Base-by-base conservation (phyloP, 2,888 invertebrate genomes). In the Notodonta ziczac region DNA sequence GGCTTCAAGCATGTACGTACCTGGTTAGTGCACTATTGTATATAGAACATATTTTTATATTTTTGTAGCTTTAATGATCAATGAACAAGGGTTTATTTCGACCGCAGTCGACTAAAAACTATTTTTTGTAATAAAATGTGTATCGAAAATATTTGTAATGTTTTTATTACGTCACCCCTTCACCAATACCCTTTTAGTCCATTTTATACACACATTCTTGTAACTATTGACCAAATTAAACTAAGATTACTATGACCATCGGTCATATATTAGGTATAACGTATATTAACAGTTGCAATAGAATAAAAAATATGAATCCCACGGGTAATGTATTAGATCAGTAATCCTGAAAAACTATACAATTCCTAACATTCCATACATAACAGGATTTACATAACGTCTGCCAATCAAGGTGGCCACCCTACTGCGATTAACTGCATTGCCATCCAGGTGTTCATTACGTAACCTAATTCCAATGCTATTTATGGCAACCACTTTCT, bases 101-200 rank as follows among this genome's bases (percentile, higher is more conserved):
- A 86, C 88, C 91, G 92, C 92, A 91, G 91, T 92, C 90, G 90
- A 87, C 88, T 89, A 89, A 90, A 86, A 82, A 88, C 89, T 90
- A 90, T 90, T 87, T 87, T 88, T 88, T 89, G 68, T 86, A 91
- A 87, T 91, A 91, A 91, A 91, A 87, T 85, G 69, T 87, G 66
- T 87, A 84, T 82, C 76, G 74, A 76, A 70, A 72, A 71, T 75
- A 80, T 57, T 66, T 60, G n/a, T 53, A 58, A 14, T 50, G 10
- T 50, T 50, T 50, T 50, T 16, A 14, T 50, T 14, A 16, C 14
- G 10, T 16, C 16, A 16, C 10, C 50, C 16, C 16, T 10, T 13
- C 1, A 4, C 42, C 42, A 8, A 42, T 9, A 35, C 35, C 35
- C 42, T 10, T 24, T 24, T 24, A 24, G 24, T 24, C 2, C 24